Percentiles rank a stretch among this genome's conserved stretches.
These are phyloP conservation scores for Macaria notata DNA, from an alignment of 2,888 invertebrate genomes.

Conservation along the genomic window DNA sequence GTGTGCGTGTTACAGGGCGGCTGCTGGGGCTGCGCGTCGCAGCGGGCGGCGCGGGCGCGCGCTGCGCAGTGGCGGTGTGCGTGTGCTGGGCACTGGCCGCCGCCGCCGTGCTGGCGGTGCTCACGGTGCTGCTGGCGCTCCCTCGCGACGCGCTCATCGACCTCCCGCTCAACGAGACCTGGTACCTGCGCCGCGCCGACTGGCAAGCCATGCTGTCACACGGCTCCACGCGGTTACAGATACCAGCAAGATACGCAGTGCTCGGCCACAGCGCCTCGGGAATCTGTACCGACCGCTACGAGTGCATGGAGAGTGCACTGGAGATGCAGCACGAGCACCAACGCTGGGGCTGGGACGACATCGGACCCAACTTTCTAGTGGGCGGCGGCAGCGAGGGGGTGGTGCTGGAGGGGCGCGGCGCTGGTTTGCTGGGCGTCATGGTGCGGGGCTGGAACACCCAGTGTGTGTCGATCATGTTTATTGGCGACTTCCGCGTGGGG, in stretches of 20 bases:
- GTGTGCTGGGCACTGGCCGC: slow-evolving; percentile 70
- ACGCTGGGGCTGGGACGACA: slow-evolving; percentile 42
- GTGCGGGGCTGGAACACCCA: not conserved
- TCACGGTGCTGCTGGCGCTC: not conserved
- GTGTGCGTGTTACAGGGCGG: not conserved
- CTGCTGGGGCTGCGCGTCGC: not conserved
- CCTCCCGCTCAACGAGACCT: slow-evolving; percentile 33
- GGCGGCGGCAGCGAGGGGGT: slow-evolving; percentile 54
- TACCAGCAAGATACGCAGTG: not conserved
- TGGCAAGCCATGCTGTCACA: slow-evolving; percentile 56
- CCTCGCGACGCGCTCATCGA: not conserved
- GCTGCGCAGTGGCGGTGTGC: slow-evolving; percentile 72
- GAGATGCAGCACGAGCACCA: not conserved
- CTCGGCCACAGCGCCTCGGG: not conserved
- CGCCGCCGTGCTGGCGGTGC: slow-evolving; percentile 31
- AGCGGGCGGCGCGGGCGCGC: slow-evolving; percentile 20
- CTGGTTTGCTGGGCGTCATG: not conserved
- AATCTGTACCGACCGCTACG: not conserved
- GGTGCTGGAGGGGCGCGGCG: slow-evolving; percentile 60
- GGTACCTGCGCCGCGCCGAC: slow-evolving; percentile 68
- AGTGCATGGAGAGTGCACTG: not conserved
- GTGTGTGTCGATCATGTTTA: not conserved
- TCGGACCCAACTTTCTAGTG: slow-evolving; percentile 67
- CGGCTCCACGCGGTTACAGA: not conserved
- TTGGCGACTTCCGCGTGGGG: not conserved